Evolutionary conservation across 2,888 invertebrate species (phyloP).

Genomic region (Diarsia brunnea): DNA sequence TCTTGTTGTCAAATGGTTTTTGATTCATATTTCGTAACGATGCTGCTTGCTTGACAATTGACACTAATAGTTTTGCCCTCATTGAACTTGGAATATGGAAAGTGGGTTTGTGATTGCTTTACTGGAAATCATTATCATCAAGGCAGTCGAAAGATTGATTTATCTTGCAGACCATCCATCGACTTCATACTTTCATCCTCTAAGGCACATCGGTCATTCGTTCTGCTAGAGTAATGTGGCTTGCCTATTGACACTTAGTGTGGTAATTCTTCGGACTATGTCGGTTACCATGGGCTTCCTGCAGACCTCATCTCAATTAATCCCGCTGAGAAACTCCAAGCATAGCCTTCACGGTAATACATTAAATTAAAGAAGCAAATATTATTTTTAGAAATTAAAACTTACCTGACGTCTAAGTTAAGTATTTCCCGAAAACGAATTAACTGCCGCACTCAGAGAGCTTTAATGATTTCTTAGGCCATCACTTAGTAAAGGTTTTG

Average conservation of each 20-base stretch:
- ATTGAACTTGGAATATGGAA: neutral
- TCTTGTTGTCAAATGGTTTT: neutral
- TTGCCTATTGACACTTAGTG: neutral
- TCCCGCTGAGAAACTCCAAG: neutral
- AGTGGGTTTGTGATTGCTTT: neutral
- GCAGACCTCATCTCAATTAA: neutral
- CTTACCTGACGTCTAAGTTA: neutral
- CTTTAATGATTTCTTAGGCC: no score
- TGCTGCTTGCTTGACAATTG: neutral
- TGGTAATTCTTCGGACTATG: neutral
- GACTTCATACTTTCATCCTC: neutral
- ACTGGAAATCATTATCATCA: neutral
- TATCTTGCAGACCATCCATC: neutral
- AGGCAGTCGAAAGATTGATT: neutral
- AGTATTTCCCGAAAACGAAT: neutral
- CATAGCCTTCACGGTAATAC: neutral
- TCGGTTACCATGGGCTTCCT: neutral
- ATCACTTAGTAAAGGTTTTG: no score
- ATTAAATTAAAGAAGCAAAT: neutral
- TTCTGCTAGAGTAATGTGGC: neutral
- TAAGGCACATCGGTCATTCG: no score
- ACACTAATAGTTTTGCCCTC: neutral
- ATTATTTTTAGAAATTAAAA: neutral
- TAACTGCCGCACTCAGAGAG: no score
- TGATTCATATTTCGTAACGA: neutral